These are phyloP conservation scores for Pseudanteris insignis DNA, from an alignment of 2,888 invertebrate genomes.

Conservation along the genomic window DNA sequence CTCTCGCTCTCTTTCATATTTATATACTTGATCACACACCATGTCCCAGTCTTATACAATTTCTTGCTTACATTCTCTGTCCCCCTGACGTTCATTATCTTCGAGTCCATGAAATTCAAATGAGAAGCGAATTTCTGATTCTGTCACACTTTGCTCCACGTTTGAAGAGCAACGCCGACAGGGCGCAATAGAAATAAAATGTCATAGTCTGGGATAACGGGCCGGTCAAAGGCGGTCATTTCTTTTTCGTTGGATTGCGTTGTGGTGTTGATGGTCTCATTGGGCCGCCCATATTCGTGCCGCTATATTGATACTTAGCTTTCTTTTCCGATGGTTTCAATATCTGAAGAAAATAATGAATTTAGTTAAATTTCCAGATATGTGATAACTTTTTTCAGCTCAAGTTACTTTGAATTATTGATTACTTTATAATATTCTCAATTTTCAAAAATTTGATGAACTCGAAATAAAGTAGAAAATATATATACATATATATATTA, in stretches of 20 bases:
- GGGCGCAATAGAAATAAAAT: slow-evolving; percentile 52
- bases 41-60: too few species aligned
- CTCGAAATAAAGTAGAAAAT: too few species aligned
- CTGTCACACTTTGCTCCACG: slow-evolving; percentile 29
- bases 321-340: slow-evolving; percentile 99
- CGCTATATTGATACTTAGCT: slow-evolving; percentile 97
- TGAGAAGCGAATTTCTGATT: slow-evolving; percentile 28
- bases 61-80: not conserved
- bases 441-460: too few species aligned
- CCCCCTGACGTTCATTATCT: not conserved
- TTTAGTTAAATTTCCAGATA: too few species aligned
- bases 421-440: too few species aligned
- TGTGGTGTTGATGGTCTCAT: slow-evolving; percentile 84
- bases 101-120: slow-evolving; percentile 15
- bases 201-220: slow-evolving; percentile 60
- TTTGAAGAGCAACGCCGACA: slow-evolving; percentile 27
- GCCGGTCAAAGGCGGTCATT: slow-evolving; percentile 70
- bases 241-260: slow-evolving; percentile 73
- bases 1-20: too few species aligned
- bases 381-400: too few species aligned
- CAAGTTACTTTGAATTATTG: too few species aligned
- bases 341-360: slow-evolving; percentile 85
- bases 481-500: too few species aligned
- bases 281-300: slow-evolving; percentile 75
- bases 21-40: too few species aligned